Conservation (phyloP, 2,797 vertebrate genomes). For the Thamnophis elegans region DNA sequence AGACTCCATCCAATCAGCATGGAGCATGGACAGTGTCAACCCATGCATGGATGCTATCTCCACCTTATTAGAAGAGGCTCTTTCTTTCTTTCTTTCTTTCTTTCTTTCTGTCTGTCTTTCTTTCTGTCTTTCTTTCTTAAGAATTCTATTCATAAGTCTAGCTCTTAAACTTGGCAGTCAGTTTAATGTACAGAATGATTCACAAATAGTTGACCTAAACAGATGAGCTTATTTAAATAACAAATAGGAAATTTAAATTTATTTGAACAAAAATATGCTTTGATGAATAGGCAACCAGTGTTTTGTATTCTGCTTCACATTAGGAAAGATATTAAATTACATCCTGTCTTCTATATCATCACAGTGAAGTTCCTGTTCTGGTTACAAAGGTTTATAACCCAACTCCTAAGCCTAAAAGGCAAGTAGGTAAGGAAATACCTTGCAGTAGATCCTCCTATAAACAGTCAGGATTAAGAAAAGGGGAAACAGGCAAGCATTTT, state of each 20-base stretch:
- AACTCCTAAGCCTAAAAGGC: background rate
- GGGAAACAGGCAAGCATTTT: background rate
- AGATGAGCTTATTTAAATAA: slow-evolving; percentile 50
- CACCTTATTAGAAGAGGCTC: no score
- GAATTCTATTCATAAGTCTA: background rate
- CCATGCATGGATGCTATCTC: no score
- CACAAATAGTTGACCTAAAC: slow-evolving; percentile 36
- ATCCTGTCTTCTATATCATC: slow-evolving; percentile 5
- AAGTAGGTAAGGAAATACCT: background rate
- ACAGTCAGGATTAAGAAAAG: background rate
- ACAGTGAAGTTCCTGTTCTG: background rate
- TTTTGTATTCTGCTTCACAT: slow-evolving; percentile 25
- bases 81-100: no score
- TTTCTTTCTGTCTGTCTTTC: no score
- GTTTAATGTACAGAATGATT: slow-evolving; percentile 49
- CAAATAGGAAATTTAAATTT: no score
- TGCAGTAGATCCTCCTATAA: background rate
- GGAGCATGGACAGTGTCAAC: no score
- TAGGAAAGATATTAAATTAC: slow-evolving; percentile 31
- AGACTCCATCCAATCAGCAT: no score
- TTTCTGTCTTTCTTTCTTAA: no score
- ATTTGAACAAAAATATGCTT: no score
- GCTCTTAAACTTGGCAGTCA: background rate
- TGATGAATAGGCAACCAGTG: background rate
- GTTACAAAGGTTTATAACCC: rapidly evolving